Evolutionary conservation across 2,113 vertebrate species (phyloP), one percentile per base, ranked within the genome.

Genomic region (Cricetomys ansorgei): DNA sequence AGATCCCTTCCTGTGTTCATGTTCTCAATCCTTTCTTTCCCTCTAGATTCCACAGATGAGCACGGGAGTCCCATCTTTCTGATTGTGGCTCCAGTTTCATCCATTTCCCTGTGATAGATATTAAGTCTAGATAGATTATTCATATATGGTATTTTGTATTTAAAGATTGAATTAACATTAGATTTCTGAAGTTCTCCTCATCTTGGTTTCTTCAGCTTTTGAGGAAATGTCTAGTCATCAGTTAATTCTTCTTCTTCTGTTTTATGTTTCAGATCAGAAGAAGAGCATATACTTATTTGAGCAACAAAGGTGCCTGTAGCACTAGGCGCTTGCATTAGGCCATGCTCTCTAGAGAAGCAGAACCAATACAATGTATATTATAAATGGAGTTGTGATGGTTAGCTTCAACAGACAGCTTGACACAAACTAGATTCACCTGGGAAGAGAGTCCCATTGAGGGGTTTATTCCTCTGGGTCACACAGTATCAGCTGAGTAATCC

Each of bases 251-350:
- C 31, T 70, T 88, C 31, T 81, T 89, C 17, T 27, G 15, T 67
- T 89, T n/a, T 25, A 86, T 73, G 23, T 59, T 92, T 94, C 62
- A 55, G 1, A 72, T 72, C 34, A 73, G 27, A 88, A 65, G 79
- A 81, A 9, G 34, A 92, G 12, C 48, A 11, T 92, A 93, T 55
- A 57, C 72, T 79, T 62, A 62, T 92, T 37, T 92, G 17, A 94
- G 57, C 12, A 86, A 92, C 25, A 48, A 65, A 29, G 64, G 93
- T n/a, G 37, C 53, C n/a, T 59, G 55, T 21, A 94, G 76, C 50
- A 72, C 53, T 0, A 57, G 93, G 45, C 10, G 12, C 25, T 92
- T 85, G 59, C 8, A 34, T 65, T 12, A 65, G 16, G 17, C 43
- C 65, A 29, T 16, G 40, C 65, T 11, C 29, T 85, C 40, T 48